These are phyloP conservation scores for Nymphalis polychloros DNA, from an alignment of 2,888 invertebrate species.

Conservation along the genomic window DNA sequence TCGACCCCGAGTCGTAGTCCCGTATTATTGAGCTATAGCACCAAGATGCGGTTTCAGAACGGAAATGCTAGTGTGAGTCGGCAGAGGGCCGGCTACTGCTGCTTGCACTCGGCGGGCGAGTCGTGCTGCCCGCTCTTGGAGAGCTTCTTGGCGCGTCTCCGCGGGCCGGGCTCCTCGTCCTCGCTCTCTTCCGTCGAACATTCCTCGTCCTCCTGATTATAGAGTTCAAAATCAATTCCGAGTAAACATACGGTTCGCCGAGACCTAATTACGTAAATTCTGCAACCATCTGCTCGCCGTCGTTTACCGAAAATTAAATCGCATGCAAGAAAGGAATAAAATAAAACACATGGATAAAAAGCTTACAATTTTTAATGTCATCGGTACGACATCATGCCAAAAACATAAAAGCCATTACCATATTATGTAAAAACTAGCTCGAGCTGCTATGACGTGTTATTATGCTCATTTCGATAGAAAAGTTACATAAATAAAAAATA, in stretches of 20 bases:
- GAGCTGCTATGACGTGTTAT: slow-evolving; percentile 52
- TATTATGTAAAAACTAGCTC: slow-evolving; percentile 53
- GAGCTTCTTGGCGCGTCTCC: slow-evolving; percentile 70
- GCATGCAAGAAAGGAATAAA: slow-evolving; percentile 68
- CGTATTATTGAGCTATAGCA: slow-evolving; percentile 23
- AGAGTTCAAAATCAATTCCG: slow-evolving; percentile 21
- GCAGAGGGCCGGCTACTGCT: slow-evolving; percentile 79
- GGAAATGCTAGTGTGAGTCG: not conserved
- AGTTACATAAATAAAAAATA: slow-evolving; percentile 74
- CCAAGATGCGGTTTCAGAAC: slow-evolving; percentile 27
- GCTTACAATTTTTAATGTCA: slow-evolving; percentile 80
- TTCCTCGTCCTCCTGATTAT: slow-evolving; percentile 73
- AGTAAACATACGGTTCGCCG: not conserved
- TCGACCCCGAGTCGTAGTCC: not conserved
- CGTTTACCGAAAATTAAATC: slow-evolving; percentile 43
- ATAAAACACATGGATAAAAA: slow-evolving; percentile 73
- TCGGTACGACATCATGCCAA: slow-evolving; percentile 75
- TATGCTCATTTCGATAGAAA: slow-evolving; percentile 73
- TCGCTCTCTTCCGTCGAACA: slow-evolving; percentile 83
- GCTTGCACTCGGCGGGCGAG: slow-evolving; percentile 86
- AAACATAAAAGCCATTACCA: slow-evolving; percentile 71
- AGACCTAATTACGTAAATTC: slow-evolving; percentile 38
- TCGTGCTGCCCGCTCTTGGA: slow-evolving; percentile 47
- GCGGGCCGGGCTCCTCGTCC: slow-evolving; percentile 75
- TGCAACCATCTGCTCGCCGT: slow-evolving; percentile 73